Evolutionary conservation across 1,140 invertebrate species (phyloP), one percentile per base, ranked within the genome.

Genomic region (Drosophila bocqueti): DNA sequence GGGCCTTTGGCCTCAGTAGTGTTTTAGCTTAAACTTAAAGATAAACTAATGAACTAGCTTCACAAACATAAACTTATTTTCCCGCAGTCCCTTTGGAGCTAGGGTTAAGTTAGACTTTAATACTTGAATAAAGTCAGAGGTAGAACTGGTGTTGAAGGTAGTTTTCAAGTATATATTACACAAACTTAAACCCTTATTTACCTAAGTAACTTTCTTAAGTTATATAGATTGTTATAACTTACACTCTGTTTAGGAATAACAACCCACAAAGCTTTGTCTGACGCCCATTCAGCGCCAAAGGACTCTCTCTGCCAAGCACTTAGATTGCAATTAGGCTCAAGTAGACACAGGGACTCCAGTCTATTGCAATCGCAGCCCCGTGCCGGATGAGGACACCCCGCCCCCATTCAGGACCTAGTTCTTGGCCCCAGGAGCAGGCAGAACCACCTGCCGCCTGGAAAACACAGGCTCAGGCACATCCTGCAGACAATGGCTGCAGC

Each of bases 251-350:
- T 21, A 40, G 24, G 16, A 24, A 6, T 21, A 13, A 21, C 31
- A 15, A 3, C 24, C 31, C 31, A 57, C 54, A 40, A 40, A 40
- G 54, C 54, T n/a, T 38, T 57, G 21, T 47, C 62, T 47, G 34
- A 24, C 34, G 31, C 38, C 57, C 42, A 36, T 38, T 45, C n/a
- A 68, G 26, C 36, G 13, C 10, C 26, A 10, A 40, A 21, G 26
- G 15, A 65, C 36, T 49, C 43, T 18, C 24, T 18, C 24, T 66
- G 16, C 26, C 13, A 10, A 60, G 57, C 46, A 73, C 55, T 74
- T 61, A 26, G 29, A 69, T 76, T 78, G 75, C 64, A 78, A 78
- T 78, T 78, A 78, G 75, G 65, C 64, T 69, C 57, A 61, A 78
- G 75, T 50, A 62, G 75, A 54, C 73, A 49, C 52, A 46, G 49